Evolutionary conservation across 2,797 vertebrate species (phyloP), one percentile per base, ranked within the genome.

Genomic region (Gymnocypris eckloni): DNA sequence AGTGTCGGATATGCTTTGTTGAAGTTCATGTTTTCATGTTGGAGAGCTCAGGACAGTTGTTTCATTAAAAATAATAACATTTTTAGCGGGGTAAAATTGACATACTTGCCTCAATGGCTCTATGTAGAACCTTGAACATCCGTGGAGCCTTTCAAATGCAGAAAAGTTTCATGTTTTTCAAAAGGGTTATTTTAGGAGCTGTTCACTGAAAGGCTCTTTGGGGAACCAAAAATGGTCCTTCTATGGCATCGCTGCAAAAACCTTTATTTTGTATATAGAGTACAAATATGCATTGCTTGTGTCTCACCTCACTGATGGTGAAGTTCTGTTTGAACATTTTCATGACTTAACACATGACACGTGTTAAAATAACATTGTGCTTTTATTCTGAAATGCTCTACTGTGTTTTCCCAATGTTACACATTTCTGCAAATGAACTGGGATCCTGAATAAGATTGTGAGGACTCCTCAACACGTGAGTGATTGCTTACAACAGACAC

Each of bases 1-100:
- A 25, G 71, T 50, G 43, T 50, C 75, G 66, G 71, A 83, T 71
- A 15, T 18, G 66, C 20, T 54, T 70, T 33, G 25, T 41, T n/a
- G 41, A 61, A 82, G 39, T 82, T 82, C 1, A 6, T 73, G 18
- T 64, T 73, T 48, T 18, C 61, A 41, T 43, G 20, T 71, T 56
- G 13, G 33, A 43, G n/a, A 13, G 69, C 13, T 10, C 3, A 28
- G 25, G 50, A 22, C 37, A 72, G 81, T 15, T 10, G 8, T 72
- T 22, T 59, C 69, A 82, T 45, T 61, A 45, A 72, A 56, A 82
- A 82, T 43, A 82, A 59, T 39, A 45, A 2, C 6, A 45, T 43
- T 28, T 59, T 59, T 45, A 45, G 67, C 22, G n/a, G 69, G 59
- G 22, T 11, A 72, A 37, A 56, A 39, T 2, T 4, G 13, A 39